Evolutionary conservation across 1,140 invertebrate species (phyloP), one percentile per base, ranked within the genome.

Genomic region (Brachionus sp.): DNA sequence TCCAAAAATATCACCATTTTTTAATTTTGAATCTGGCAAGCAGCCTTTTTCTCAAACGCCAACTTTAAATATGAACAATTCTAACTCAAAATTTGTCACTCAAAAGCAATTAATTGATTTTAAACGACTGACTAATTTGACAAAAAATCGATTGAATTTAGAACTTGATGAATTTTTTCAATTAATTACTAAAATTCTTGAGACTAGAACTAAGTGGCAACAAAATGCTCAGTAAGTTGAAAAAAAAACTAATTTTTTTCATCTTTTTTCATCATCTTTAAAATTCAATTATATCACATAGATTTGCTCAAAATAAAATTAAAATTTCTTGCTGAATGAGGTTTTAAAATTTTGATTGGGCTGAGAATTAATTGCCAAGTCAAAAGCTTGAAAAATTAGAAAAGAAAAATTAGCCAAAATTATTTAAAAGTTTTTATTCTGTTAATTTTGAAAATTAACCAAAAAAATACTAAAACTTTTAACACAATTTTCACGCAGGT

Each of bases 131-230:
- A 9, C 0, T 9, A 70, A 70, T 44, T 39, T 9, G 1, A 19
- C 37, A 12, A 70, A 70, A 39, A 35, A 7, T 39, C 35, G 66
- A 10, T 16, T 70, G 16, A 2, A 70, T 19, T 42, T 70, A 33
- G 66, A 70, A 9, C 35, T 70, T 39, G 37, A 70, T 70, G 37
- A 70, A 16, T 70, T 70, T 70, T 39, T 39, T 70, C 66, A 70
- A 9, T 42, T 37, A 9, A 39, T 70, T 23, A 16, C 37, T 19
- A 70, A 70, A 39, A 35, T 70, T 37, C 16, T 39, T 16, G 66
- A 70, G 6, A 70, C 37, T 16, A 70, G 66, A 39, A 70, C 66
- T 16, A 70, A 70, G 23, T 70, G 66, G 66, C 66, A 70, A 70
- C 66, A 70, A 39, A 70, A 9, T 70, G 33, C 66, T 70, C 35